Percentiles rank a stretch among this genome's conserved stretches.
phyloP scores from a whole-genome alignment of 2,888 invertebrate species.

The Cephus pygmeus region DNA sequence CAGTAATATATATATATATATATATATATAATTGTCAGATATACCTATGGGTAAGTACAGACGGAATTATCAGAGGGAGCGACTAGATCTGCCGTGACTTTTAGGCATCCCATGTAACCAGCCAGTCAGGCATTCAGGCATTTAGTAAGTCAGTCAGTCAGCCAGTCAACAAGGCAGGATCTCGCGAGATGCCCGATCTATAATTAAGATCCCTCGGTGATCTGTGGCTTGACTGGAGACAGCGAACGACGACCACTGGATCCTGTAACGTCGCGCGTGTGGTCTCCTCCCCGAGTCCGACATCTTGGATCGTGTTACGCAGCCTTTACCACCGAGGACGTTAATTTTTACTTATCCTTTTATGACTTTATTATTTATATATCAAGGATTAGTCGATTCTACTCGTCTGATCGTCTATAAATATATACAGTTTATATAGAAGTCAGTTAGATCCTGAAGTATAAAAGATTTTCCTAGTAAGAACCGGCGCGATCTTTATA shows the following conservation, averaged over 20 bases:
- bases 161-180: not conserved
- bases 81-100: slow-evolving; percentile 11
- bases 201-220: slow-evolving; percentile 43
- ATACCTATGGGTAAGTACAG: not conserved
- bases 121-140: not conserved
- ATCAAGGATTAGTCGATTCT: not conserved
- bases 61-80: not conserved
- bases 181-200: slow-evolving; percentile 31
- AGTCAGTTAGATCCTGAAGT: not conserved
- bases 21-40: not conserved
- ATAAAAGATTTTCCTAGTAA: not conserved
- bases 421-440: not conserved
- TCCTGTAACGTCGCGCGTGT: slow-evolving; percentile 40
- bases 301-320: slow-evolving; percentile 35
- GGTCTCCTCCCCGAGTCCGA: slow-evolving; percentile 32
- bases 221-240: slow-evolving; percentile 36
- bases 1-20: too few relatives aligned
- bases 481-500: not conserved
- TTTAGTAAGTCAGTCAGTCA: not conserved
- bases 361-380: slow-evolving; percentile 11
- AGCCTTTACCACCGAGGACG: slow-evolving; percentile 25
- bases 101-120: not conserved
- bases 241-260: slow-evolving; percentile 30
- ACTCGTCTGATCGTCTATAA: not conserved
- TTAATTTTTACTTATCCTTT: slow-evolving; percentile 4